A percentile compares a stretch with the other conserved stretches of the same genome.
These are phyloP conservation scores for Ascaphus truei DNA, from an alignment of 2,113 vertebrate species.

Conservation along the genomic window DNA sequence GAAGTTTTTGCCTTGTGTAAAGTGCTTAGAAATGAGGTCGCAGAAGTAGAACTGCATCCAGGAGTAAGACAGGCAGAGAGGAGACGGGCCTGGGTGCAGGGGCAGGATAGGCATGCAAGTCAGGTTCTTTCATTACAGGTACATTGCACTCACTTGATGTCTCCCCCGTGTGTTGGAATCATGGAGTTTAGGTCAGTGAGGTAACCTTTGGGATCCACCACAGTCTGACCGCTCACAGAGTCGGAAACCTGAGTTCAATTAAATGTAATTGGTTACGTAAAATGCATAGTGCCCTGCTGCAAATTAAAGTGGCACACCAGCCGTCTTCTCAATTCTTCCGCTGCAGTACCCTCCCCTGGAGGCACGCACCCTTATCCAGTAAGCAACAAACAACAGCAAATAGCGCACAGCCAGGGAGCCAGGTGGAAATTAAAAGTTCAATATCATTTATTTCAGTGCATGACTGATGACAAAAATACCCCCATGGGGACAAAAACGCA, in stretches of 20 bases:
- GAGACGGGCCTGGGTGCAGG: neutral
- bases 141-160: constrained; percentile 83
- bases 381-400: too few relatives aligned
- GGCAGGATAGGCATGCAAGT: neutral
- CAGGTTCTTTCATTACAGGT: neutral
- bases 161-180: constrained; percentile 95
- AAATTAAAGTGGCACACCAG: neutral
- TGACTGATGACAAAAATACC: too few relatives aligned
- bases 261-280: neutral
- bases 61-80: too few relatives aligned
- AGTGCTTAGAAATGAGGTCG: too few relatives aligned
- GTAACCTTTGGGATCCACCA: constrained; percentile 96
- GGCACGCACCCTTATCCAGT: neutral
- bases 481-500: too few relatives aligned
- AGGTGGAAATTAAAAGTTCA: too few relatives aligned
- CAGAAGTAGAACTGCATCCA: too few relatives aligned
- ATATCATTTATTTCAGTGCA: too few relatives aligned
- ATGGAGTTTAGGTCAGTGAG: constrained; percentile 96
- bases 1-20: too few relatives aligned
- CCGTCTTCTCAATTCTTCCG: neutral
- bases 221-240: constrained; percentile 95
- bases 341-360: neutral
- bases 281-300: too few relatives aligned
- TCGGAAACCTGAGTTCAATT: constrained; percentile 80
- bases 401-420: too few relatives aligned